phyloP scores from a whole-genome alignment of 2,113 vertebrate species.

The Suncus etruscus region DNA sequence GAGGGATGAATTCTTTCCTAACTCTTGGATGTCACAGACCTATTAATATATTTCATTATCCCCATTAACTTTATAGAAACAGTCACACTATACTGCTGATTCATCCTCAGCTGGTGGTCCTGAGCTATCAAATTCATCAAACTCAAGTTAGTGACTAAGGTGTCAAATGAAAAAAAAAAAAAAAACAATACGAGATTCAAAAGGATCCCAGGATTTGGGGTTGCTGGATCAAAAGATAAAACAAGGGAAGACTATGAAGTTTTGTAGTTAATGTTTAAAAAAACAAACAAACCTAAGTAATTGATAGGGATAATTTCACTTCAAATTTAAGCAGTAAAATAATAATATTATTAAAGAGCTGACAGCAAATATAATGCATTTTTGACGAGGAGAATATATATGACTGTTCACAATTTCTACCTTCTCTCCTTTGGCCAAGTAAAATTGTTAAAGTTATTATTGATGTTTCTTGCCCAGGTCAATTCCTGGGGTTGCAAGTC shows the following conservation, averaged over 20 bases:
- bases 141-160: not conserved
- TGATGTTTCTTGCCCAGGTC: not conserved
- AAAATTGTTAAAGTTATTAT: not conserved
- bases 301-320: conserved; percentile 41
- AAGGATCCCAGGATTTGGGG: conserved; percentile 19
- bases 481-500: no score
- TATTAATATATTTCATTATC: conserved; percentile 79
- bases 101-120: conserved; percentile 52
- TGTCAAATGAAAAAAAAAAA: conserved; percentile 24
- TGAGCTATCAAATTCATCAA: conserved; percentile 56
- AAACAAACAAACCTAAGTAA: not conserved
- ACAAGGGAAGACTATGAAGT: conserved; percentile 23
- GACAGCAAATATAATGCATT: conserved; percentile 46
- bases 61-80: conserved; percentile 63
- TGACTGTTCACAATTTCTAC: conserved; percentile 24
- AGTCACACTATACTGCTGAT: conserved; percentile 54
- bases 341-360: not conserved
- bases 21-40: conserved; percentile 72
- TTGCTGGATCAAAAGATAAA: conserved; percentile 44
- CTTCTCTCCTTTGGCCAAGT: conserved; percentile 9
- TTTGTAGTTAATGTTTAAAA: conserved; percentile 41
- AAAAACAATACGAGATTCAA: not conserved
- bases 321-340: not conserved
- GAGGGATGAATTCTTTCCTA: conserved; percentile 74
- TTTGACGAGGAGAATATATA: conserved; percentile 54